Evolutionary conservation across 2,888 invertebrate genomes (phyloP), one percentile per base, ranked within the genome.

Genomic region (Standfussiana lucernea): DNA sequence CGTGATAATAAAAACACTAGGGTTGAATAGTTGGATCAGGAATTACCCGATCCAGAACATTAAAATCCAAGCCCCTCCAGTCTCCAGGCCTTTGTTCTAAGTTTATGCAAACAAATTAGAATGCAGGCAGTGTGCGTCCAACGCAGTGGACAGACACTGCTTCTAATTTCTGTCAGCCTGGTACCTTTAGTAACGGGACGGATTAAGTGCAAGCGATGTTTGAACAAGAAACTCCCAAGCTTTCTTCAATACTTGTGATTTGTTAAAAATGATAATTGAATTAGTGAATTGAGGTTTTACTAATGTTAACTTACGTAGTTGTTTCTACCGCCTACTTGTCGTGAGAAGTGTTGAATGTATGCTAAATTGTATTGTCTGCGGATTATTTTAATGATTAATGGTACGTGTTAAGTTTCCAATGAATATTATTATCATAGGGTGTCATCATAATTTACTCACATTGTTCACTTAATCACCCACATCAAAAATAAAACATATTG

Each of bases 151-250:
- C 85, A 75, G 88, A 85, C 87, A 81, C 79, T 65, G 83, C 89
- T 84, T 86, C 82, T 91, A 92, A 93, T 92, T 92, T 91, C 92
- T 92, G 93, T 92, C 92, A 92, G 92, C 89, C 72, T 91, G 89
- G 88, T 86, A 86, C 86, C 87, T 90, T 89, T 82, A 84, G 90
- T 94, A 95, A 95, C 95, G 95, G 96, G 91, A 93, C 89, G 89
- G 87, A 91, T 94, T 91, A 92, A 94, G 93, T 93, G 93, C 92
- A 93, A 92, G 92, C 91, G 88, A 92, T 89, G 90, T 91, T 92
- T 93, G 93, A 92, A 53, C 65, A 80, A 86, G 73, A 80, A 80
- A 82, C 87, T 90, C 89, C 89, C 88, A 88, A 85, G 86, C 85
- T 87, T 89, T 92, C 88, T 92, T 91, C 47, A 89, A 89, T 90